Base-by-base conservation (phyloP, 2,113 vertebrate genomes). In the Gymnarchus niloticus region DNA sequence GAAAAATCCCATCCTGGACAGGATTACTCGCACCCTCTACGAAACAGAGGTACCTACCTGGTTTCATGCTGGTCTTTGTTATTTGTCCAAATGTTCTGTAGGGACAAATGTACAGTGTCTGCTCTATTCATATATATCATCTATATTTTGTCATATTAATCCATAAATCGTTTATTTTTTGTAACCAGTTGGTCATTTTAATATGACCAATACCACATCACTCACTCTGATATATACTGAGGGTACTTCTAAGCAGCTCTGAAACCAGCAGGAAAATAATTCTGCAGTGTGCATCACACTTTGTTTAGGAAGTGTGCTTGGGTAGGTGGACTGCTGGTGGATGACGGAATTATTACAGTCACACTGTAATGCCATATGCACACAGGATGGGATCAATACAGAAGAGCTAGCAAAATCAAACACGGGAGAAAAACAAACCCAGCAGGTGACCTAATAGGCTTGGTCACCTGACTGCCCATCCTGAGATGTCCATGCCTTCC, bases 11-110 rank as follows among this genome's bases (percentile, higher is more conserved):
- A 89, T 95, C 78, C 91, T 98, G 86, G 89, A 89, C 1, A 96
- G 95, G 93, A 97, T 99, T 89, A 89, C 98, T 1, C 93, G 96
- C 83, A 94, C 97, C 85, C 95, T 99, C 73, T 99, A 99, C 0
- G 96, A 97, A 87, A 99, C 97, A 0, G 97, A 98, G 96, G 97
- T 98, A 89, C 1, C 37, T 77, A 51, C 51, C 14, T 41, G 4
- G 28, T 10, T 46, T 57, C 33, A 10, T 33, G 23, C 12, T 41
- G 5, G 25, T n/a, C 28, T 83, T 59, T 6, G 17, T 33, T 12
- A 17, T 21, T 37, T 52, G 28, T 37, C 25, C 76, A 48, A 19
- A 48, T 5, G 10, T 14, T 19, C 23, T 78, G 23, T 78, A 48
- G 44, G 21, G 21, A 48, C 33, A 37, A 78, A 48, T 23, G 19